Percentiles rank a stretch among this genome's conserved stretches.
Conservation (phyloP, 2,797 vertebrate species). For the Chrosomus eos region DNA sequence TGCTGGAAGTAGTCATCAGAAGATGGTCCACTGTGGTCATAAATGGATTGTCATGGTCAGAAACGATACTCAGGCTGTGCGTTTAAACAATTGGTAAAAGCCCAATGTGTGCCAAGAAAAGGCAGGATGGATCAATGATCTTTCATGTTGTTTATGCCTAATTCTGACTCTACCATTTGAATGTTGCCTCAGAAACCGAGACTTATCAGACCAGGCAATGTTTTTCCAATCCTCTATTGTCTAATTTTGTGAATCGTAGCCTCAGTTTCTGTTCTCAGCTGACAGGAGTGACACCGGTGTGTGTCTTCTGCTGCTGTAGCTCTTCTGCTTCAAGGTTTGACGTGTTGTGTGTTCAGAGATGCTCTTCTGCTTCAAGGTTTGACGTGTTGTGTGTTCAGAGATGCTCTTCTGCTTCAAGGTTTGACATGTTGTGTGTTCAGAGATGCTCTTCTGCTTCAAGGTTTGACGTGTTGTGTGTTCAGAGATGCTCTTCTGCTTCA, state of each 20-base stretch:
- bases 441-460: too few relatives aligned
- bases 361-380: too few relatives aligned
- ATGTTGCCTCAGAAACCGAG: background rate
- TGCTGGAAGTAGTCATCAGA: too few relatives aligned
- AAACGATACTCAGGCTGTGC: too few relatives aligned
- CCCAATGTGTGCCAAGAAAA: background rate
- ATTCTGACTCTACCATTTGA: slow-evolving; percentile 37
- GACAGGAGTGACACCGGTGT: background rate
- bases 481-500: too few relatives aligned
- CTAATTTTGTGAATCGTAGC: background rate
- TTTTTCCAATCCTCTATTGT: background rate
- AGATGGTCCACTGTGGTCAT: too few relatives aligned
- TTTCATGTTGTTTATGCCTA: slow-evolving; percentile 52
- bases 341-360: background rate
- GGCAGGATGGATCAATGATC: slow-evolving; percentile 44
- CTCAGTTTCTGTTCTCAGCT: background rate
- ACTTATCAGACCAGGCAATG: too few relatives aligned
- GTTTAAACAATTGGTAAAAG: background rate
- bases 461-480: too few relatives aligned
- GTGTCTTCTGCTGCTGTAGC: background rate
- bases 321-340: background rate
- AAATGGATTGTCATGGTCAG: too few relatives aligned
- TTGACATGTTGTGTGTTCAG: too few relatives aligned
- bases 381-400: too few relatives aligned
- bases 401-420: too few relatives aligned